Evolutionary conservation across 2,888 invertebrate species (phyloP), one percentile per base, ranked within the genome.

Genomic region (Hypena proboscidalis): DNA sequence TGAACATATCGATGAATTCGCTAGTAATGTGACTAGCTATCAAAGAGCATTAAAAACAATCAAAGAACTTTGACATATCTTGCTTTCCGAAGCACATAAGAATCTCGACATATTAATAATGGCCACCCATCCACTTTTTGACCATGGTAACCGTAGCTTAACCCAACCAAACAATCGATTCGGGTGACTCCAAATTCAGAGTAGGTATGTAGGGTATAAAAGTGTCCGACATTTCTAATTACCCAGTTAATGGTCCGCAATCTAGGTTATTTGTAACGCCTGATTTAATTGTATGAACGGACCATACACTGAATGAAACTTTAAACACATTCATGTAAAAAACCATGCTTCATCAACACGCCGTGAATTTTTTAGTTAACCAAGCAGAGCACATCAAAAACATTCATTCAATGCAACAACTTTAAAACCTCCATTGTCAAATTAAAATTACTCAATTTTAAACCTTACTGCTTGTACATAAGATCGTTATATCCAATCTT

Each of bases 321-420:
- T 5, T 22, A 22, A 22, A 5, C 10, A 43, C 27, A 47, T 50
- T 42, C 19, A 32, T 9, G 26, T 27, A 29, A 38, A 38, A 31
- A 8, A 23, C 32, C 15, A 41, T 9, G 33, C 20, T 42, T 52
- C 27, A 56, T 52, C 51, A 55, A 51, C 39, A 46, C 29, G 46
- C 57, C 45, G 46, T 59, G 42, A 48, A 48, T 49, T 32, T 47
- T 52, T 52, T 52, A 26, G 37, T 45, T 36, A 41, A 31, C 23
- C 36, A 59, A 60, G 33, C 61, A 49, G 53, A 47, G 44, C 61
- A 44, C 39, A 42, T 53, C 53, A 26, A 49, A 52, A 51, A 44
- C 22, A 29, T 46, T 53, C 26, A 46, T 53, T 42, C 41, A 38
- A 11, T 29, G 4, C 8, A 41, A 44, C 55, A 31, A 55, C 11